These are phyloP conservation scores for Coptodon bakossiorum DNA, from an alignment of 2,113 vertebrate genomes.

Conservation along the genomic window DNA sequence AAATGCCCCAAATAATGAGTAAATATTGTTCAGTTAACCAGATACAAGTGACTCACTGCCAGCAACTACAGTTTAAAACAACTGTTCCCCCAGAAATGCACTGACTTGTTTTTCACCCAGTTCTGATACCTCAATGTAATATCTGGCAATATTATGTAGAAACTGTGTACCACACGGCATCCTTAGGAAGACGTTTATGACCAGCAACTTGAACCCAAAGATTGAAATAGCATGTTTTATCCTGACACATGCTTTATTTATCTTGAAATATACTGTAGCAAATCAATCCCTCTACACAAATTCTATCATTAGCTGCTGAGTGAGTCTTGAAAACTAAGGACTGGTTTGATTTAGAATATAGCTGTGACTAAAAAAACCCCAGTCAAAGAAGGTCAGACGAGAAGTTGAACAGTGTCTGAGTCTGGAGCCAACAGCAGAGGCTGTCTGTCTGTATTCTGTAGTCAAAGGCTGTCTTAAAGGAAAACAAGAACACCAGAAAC, in stretches of 20 bases:
- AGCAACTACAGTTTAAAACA: not conserved
- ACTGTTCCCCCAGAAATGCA: not conserved
- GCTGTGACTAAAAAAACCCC: not conserved
- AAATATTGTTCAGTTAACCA: not conserved
- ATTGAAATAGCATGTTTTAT: not conserved
- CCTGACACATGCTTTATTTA: not conserved
- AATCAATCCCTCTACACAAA: not conserved
- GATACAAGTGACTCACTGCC: not conserved
- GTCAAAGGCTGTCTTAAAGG: not conserved
- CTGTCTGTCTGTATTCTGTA: not conserved
- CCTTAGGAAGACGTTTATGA: not conserved
- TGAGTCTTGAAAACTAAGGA: fast-evolving
- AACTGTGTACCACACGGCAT: fast-evolving
- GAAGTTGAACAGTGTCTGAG: not conserved
- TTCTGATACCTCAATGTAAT: not conserved
- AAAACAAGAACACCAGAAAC: not conserved
- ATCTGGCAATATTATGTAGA: not conserved
- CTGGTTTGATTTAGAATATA: not conserved
- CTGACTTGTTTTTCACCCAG: not conserved
- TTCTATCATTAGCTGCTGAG: not conserved
- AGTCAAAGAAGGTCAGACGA: not conserved
- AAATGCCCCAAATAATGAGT: not conserved
- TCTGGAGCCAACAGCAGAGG: not conserved
- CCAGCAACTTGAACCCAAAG: not conserved
- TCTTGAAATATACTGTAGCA: not conserved